These are phyloP conservation scores for Callyntrura sp. DNA, from an alignment of 2,888 invertebrate genomes.

Conservation along the genomic window DNA sequence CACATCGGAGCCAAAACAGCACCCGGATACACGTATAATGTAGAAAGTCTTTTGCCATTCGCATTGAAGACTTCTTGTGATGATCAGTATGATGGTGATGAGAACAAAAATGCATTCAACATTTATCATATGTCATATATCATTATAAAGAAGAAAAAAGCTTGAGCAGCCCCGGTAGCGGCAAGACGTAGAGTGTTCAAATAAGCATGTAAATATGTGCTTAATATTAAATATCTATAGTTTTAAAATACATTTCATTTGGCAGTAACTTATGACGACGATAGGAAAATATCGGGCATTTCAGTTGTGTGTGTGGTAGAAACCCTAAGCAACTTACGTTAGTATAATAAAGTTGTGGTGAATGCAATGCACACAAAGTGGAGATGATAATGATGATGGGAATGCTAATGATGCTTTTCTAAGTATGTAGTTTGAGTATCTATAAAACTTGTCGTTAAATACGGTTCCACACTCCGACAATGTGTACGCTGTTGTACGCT, in stretches of 20 bases:
- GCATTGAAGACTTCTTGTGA: conserved; percentile 5
- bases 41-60: neutral
- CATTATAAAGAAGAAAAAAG: neutral
- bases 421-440: neutral
- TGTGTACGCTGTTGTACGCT: neutral
- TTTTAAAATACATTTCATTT: conserved; percentile 47
- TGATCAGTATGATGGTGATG: conserved; percentile 21
- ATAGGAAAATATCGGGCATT: conserved; percentile 26
- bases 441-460: neutral
- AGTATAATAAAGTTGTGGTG: neutral
- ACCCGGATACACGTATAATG: conserved; percentile 21
- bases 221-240: conserved; percentile 44
- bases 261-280: conserved; percentile 29
- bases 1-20: conserved; percentile 49
- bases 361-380: neutral
- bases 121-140: conserved; percentile 41
- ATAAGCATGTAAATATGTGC: conserved; percentile 30
- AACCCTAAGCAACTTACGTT: neutral
- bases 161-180: neutral
- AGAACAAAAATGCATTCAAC: conserved; percentile 47
- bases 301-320: conserved; percentile 23
- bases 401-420: conserved; percentile 34
- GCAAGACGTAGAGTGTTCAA: neutral
- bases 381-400: conserved; percentile 4
- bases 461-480: neutral